Percentiles rank a stretch among this genome's conserved stretches.
Conservation (phyloP, 1,140 invertebrate species). For the Megathymus violae region DNA sequence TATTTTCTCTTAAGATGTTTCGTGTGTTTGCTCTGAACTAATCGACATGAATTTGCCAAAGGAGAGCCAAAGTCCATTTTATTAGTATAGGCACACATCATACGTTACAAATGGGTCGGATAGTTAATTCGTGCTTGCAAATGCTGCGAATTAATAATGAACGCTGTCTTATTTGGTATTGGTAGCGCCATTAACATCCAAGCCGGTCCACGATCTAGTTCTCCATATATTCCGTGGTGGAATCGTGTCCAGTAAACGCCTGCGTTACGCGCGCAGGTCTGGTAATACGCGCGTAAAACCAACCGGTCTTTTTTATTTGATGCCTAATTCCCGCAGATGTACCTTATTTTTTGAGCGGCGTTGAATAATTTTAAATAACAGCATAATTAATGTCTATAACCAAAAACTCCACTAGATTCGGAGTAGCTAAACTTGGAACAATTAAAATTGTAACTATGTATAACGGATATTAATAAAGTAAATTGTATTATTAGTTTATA, state of each 20-base stretch:
- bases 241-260: slow-evolving; percentile 10
- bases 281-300: slow-evolving; percentile 9
- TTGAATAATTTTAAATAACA: slow-evolving; percentile 12
- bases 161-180: slow-evolving; percentile 56
- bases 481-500: too few species aligned
- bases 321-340: slow-evolving; percentile 1
- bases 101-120: slow-evolving; percentile 15
- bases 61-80: too few species aligned
- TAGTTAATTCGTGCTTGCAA: slow-evolving; percentile 39
- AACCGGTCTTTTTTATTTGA: slow-evolving; percentile 1
- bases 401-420: neutral
- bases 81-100: slow-evolving; percentile 10
- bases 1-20: too few species aligned
- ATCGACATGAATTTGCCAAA: too few species aligned
- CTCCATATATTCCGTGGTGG: slow-evolving; percentile 44
- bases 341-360: neutral
- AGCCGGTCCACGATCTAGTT: slow-evolving; percentile 56
- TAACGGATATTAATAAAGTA: too few species aligned
- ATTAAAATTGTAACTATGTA: too few species aligned
- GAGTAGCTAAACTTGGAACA: neutral
- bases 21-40: too few species aligned
- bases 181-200: slow-evolving; percentile 55
- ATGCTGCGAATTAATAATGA: slow-evolving; percentile 40
- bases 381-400: neutral
- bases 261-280: neutral